A percentile compares a stretch with the other conserved stretches of the same genome.
Evolutionary conservation across 30 jellyfish, hydroid and myxozoan species (phyloP).

Genomic region (Calvadosia cruxmelitensis): DNA sequence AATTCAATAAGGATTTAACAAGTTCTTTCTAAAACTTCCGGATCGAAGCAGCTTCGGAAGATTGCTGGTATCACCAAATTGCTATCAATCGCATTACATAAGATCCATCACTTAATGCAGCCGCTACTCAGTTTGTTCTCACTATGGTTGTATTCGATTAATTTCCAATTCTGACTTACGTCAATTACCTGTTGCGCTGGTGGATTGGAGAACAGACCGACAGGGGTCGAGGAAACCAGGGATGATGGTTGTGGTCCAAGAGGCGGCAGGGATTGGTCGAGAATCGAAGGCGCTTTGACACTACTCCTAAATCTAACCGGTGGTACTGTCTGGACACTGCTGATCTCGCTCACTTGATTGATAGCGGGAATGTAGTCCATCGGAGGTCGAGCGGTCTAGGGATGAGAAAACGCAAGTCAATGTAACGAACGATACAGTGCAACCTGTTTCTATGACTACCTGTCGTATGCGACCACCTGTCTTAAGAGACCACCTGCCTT

Average conservation of each 20-base stretch:
- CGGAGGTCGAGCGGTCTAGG: constrained; percentile 22
- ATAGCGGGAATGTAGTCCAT: constrained; percentile 77
- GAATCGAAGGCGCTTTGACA: background rate
- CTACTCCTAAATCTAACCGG: constrained; percentile 75
- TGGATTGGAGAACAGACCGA: background rate
- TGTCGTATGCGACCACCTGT: too few species aligned
- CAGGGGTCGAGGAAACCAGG: constrained; percentile 18
- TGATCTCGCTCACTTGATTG: constrained; percentile 50
- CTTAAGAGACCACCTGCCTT: too few species aligned
- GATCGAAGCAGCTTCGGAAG: too few species aligned
- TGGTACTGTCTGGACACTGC: constrained; percentile 51
- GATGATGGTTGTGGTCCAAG: constrained; percentile 33
- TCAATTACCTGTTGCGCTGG: background rate
- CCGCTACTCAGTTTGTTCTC: background rate
- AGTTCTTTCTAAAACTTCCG: too few species aligned
- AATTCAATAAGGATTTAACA: too few species aligned
- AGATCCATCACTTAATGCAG: too few species aligned
- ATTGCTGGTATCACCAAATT: too few species aligned
- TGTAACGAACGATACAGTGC: too few species aligned
- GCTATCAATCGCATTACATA: too few species aligned
- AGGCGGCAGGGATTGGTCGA: constrained; percentile 52
- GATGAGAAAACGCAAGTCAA: too few species aligned
- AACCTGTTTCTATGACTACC: too few species aligned
- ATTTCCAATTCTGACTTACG: background rate
- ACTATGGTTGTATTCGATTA: background rate